A percentile compares a stretch with the other conserved stretches of the same genome.
Conservation (phyloP, 2,113 vertebrate species). For the Oncorhynchus kisutch region DNA sequence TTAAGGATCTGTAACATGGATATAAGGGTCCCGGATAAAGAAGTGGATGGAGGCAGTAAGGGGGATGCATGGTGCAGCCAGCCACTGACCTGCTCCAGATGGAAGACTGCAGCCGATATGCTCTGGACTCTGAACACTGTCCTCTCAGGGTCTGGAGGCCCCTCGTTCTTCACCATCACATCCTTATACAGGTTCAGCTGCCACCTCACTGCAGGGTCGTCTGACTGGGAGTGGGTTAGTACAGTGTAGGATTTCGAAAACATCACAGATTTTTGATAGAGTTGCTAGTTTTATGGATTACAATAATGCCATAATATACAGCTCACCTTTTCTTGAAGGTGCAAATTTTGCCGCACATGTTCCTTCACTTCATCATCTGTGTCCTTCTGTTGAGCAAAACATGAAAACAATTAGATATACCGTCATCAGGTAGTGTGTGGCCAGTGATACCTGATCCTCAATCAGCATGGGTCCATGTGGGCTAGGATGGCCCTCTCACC, state of each 20-base stretch:
- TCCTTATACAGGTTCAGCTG: constrained; percentile 96
- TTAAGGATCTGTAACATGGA: too few relatives aligned
- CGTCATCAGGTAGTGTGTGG: background rate
- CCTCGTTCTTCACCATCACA: constrained; percentile 81
- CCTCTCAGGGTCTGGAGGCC: constrained; percentile 82
- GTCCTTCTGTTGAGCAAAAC: constrained; percentile 81
- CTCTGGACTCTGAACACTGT: constrained; percentile 92
- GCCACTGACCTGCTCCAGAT: constrained; percentile 82
- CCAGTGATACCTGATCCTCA: constrained; percentile 55
- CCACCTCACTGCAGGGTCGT: constrained; percentile 96
- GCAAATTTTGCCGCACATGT: constrained; percentile 89
- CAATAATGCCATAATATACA: background rate
- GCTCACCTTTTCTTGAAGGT: constrained; percentile 91
- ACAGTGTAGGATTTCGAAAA: too few relatives aligned
- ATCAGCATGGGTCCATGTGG: constrained; percentile 79
- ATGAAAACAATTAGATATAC: constrained; percentile 11
- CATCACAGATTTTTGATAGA: constrained; percentile 15
- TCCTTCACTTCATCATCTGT: constrained; percentile 97
- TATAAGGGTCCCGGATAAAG: too few relatives aligned
- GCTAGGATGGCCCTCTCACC: constrained; percentile 72
- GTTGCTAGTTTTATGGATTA: constrained; percentile 1
- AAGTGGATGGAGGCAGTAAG: too few relatives aligned
- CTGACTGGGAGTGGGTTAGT: constrained; percentile 75
- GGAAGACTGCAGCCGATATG: constrained; percentile 94
- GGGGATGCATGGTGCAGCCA: background rate